These are phyloP conservation scores for Notocelia uddmanniana DNA, from an alignment of 2,888 invertebrate genomes.

Conservation along the genomic window DNA sequence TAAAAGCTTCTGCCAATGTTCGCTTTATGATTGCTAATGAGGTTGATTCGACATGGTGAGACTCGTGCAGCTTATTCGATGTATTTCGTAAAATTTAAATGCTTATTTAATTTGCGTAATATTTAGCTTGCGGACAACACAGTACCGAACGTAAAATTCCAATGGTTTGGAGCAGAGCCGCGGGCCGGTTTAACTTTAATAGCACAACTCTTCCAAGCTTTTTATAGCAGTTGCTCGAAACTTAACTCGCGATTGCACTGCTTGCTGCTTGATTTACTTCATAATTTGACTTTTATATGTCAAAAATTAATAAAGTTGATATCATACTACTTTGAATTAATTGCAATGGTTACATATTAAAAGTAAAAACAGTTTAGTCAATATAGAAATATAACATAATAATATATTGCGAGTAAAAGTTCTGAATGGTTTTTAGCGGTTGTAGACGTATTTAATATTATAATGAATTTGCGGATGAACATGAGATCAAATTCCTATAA, in stretches of 20 bases:
- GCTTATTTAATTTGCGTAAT: neutral
- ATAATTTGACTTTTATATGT: conserved; percentile 22
- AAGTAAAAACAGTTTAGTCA: conserved; percentile 3
- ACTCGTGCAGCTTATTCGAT: conserved; percentile 18
- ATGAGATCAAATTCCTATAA: conserved; percentile 41
- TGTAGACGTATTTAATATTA: neutral
- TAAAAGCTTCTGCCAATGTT: conserved; percentile 7
- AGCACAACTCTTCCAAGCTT: conserved; percentile 32
- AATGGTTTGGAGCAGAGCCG: conserved; percentile 10
- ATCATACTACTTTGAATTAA: conserved; percentile 4
- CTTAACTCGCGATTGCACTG: conserved; percentile 19
- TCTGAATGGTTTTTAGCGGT: neutral
- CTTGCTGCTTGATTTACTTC: conserved; percentile 29
- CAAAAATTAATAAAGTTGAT: conserved; percentile 16
- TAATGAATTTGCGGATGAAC: conserved; percentile 16
- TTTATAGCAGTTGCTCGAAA: conserved; percentile 23
- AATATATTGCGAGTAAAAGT: conserved; percentile 7
- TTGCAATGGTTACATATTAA: neutral
- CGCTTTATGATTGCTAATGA: conserved; percentile 28
- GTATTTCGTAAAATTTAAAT: neutral
- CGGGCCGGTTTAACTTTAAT: conserved; percentile 24
- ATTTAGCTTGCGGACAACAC: neutral
- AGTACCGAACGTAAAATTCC: conserved; percentile 11
- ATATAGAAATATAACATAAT: neutral
- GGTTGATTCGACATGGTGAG: conserved; percentile 2